Base-by-base conservation (phyloP, 2,888 invertebrate genomes). In the Philaethria dido region DNA sequence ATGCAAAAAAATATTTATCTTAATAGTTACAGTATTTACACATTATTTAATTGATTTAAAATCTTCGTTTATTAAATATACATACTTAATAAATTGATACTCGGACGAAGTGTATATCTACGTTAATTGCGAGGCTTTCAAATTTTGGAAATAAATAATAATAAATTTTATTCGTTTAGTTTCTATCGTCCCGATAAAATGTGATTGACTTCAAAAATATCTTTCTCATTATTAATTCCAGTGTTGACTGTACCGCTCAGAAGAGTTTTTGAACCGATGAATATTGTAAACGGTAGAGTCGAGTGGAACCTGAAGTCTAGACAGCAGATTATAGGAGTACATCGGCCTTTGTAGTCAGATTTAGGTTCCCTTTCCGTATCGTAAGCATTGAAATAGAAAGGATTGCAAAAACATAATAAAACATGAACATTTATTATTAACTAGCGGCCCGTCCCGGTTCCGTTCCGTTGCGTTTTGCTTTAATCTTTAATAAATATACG, bases 191-290 rank as follows among this genome's bases (percentile, higher is more conserved):
- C 29, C 45, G 47, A 45, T 47, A 45, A 60, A 60, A 45, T 16
- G 1, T 60, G 1, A 47, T 29, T 45, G 29, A 25, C 14, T 45
- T 60, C 29, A 29, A 48, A 33, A 57, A 52, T 50, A 59, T 50
- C 44, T 54, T 59, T 45, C 29, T 44, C 57, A 62, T 50, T 44
- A 60, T 18, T 39, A 42, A 47, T 61, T 62, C 20, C 39, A 55
- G 44, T 64, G 69, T 62, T 62, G 67, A 67, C 61, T 57, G 50
- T 69, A 64, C 47, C 45, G 45, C 59, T 62, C 42, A 48, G 60
- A 62, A 47, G 65, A 68, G 66, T 69, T 70, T 70, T 72, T 70
- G 64, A 72, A 72, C 64, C 72, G 64, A 69, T 72, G 68, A 69
- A 72, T 70, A 72, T 72, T 70, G 70, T 69, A 70, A 64, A 62